These are phyloP conservation scores for Micromesistius poutassou DNA, from an alignment of 2,797 vertebrate genomes.

Conservation along the genomic window DNA sequence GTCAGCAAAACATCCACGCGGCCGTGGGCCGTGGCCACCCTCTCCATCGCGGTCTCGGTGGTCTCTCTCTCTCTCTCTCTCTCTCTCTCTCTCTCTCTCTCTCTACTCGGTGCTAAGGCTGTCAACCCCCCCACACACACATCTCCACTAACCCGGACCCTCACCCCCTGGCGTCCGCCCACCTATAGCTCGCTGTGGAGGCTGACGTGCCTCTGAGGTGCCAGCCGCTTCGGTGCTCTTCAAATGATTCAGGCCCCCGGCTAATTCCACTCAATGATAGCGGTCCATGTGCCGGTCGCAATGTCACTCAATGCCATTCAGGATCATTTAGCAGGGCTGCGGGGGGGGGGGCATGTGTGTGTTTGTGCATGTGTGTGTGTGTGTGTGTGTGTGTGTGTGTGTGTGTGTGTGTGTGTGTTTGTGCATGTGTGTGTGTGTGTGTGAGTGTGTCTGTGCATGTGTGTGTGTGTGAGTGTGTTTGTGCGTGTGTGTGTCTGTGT, in stretches of 20 bases:
- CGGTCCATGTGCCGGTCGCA: slow-evolving; percentile 11
- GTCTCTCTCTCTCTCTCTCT: background rate
- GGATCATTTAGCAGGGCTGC: background rate
- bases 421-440: too few species aligned
- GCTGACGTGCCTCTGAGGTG: slow-evolving; percentile 16
- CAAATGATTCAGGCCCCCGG: slow-evolving; percentile 34
- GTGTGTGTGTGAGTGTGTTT: too few species aligned
- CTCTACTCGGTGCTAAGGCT: too few species aligned
- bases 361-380: too few species aligned
- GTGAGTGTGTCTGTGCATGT: too few species aligned
- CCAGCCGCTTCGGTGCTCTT: slow-evolving; percentile 47
- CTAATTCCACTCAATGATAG: slow-evolving; percentile 10
- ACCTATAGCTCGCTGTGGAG: too few species aligned
- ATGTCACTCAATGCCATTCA: background rate
- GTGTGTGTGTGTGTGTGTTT: too few species aligned
- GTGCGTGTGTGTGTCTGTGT: too few species aligned
- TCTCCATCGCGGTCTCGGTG: background rate
- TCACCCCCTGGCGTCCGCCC: background rate
- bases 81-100: background rate
- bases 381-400: too few species aligned
- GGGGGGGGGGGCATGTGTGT: background rate
- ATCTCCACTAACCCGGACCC: too few species aligned
- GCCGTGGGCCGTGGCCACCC: background rate
- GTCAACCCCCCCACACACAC: too few species aligned
- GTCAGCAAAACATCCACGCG: background rate